A percentile compares a stretch with the other conserved stretches of the same genome.
These are phyloP conservation scores for Podotricha telesiphe DNA, from an alignment of 2,888 invertebrate species.

Conservation along the genomic window DNA sequence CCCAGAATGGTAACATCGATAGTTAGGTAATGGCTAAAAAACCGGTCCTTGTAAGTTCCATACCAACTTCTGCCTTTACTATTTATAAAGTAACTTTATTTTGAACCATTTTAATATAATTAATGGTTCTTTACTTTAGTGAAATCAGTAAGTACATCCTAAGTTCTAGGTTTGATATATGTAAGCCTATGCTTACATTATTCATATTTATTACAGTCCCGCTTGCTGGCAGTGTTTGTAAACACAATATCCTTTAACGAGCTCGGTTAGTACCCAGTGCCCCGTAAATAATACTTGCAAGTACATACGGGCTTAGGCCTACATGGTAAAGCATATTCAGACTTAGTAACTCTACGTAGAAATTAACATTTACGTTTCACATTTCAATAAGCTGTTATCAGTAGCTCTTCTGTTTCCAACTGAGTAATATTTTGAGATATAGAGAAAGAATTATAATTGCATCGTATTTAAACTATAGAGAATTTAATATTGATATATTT, in stretches of 20 bases:
- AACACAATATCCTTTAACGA: slow-evolving; percentile 31
- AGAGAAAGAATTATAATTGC: too few relatives aligned
- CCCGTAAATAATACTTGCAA: slow-evolving; percentile 29
- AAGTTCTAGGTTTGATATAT: slow-evolving; percentile 24
- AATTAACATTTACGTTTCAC: neutral
- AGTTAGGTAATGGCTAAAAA: too few relatives aligned
- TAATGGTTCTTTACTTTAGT: neutral
- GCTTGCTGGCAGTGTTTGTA: slow-evolving; percentile 22
- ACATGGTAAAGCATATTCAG: slow-evolving; percentile 10
- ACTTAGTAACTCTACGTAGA: slow-evolving; percentile 10
- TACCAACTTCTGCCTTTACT: neutral
- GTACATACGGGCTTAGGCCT: slow-evolving; percentile 27
- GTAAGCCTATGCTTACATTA: slow-evolving; percentile 25
- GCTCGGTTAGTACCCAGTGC: slow-evolving; percentile 31
- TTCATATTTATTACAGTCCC: slow-evolving; percentile 27
- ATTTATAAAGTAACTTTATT: neutral
- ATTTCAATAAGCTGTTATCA: neutral
- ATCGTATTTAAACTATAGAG: too few relatives aligned
- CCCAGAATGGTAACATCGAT: too few relatives aligned
- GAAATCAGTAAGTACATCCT: slow-evolving; percentile 9
- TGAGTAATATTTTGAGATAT: too few relatives aligned
- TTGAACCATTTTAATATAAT: neutral
- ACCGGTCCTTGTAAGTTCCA: too few relatives aligned
- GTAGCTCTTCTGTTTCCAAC: too few relatives aligned
- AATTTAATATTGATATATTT: too few relatives aligned